Evolutionary conservation across 2,113 vertebrate species (phyloP).

Genomic region (Eclectus roratus): DNA sequence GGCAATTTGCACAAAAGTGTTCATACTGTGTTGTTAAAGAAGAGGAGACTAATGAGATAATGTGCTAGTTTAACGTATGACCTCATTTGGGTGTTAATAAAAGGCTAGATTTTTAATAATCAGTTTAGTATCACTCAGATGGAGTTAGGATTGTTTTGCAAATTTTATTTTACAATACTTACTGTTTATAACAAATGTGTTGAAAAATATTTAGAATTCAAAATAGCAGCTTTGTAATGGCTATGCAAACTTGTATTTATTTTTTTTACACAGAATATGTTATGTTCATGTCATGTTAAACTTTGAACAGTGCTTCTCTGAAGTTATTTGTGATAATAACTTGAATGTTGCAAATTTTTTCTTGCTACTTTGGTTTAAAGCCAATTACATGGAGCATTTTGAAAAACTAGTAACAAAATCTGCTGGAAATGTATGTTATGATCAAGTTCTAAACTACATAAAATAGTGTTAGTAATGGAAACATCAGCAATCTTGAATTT

Average conservation of each 20-base stretch:
- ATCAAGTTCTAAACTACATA: neutral
- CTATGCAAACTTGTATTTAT: neutral
- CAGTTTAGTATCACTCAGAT: neutral
- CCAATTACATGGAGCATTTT: neutral
- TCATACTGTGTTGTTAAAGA: neutral
- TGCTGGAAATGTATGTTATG: constrained; percentile 4
- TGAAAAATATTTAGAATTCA: neutral
- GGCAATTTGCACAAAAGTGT: neutral
- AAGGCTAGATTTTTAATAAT: neutral
- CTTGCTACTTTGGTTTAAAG: neutral
- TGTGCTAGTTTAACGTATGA: neutral
- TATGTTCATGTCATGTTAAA: neutral
- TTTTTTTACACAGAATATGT: neutral
- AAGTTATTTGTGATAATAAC: neutral
- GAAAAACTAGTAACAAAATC: constrained; percentile 1
- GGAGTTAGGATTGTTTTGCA: neutral
- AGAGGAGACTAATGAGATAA: neutral
- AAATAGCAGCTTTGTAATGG: neutral
- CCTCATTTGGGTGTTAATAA: neutral
- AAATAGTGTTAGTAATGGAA: neutral
- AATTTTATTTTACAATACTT: neutral
- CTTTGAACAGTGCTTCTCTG: constrained; percentile 3
- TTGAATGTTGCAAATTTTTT: neutral
- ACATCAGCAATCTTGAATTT: neutral
- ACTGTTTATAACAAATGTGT: neutral